These are phyloP conservation scores for Noctua janthe DNA, from an alignment of 2,888 invertebrate genomes.

Conservation along the genomic window DNA sequence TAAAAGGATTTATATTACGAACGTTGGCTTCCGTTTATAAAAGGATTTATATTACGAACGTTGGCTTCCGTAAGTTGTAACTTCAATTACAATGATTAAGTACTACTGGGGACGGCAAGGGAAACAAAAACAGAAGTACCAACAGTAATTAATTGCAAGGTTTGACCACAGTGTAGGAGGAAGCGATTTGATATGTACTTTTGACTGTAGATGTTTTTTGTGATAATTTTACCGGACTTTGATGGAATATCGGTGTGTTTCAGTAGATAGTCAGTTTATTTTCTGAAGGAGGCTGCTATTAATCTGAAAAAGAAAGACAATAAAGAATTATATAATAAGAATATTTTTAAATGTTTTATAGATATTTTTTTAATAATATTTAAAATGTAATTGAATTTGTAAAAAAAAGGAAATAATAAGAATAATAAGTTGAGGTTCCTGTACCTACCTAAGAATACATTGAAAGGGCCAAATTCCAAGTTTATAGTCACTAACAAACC, in stretches of 20 bases:
- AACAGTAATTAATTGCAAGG: conserved; percentile 40
- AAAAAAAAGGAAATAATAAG: too few species aligned
- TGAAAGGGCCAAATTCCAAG: too few species aligned
- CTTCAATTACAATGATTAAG: conserved; percentile 41
- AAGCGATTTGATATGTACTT: conserved; percentile 12
- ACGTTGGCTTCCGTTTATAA: background rate
- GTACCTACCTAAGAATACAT: too few species aligned
- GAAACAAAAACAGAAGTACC: conserved; percentile 8
- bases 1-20: background rate
- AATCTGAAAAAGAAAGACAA: background rate
- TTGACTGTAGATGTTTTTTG: background rate
- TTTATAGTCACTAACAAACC: too few species aligned
- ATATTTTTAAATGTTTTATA: too few species aligned
- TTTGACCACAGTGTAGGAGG: conserved; percentile 3
- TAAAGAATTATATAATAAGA: too few species aligned
- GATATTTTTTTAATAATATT: too few species aligned
- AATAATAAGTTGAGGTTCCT: too few species aligned
- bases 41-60: background rate
- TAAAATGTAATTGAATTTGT: too few species aligned
- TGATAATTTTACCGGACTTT: background rate
- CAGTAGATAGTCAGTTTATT: background rate
- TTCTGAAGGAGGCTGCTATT: background rate
- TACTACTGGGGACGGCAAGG: background rate
- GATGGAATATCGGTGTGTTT: background rate
- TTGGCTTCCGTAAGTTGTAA: conserved; percentile 12